Evolutionary conservation across 2,888 invertebrate genomes (phyloP).

Genomic region (Macaria notata): DNA sequence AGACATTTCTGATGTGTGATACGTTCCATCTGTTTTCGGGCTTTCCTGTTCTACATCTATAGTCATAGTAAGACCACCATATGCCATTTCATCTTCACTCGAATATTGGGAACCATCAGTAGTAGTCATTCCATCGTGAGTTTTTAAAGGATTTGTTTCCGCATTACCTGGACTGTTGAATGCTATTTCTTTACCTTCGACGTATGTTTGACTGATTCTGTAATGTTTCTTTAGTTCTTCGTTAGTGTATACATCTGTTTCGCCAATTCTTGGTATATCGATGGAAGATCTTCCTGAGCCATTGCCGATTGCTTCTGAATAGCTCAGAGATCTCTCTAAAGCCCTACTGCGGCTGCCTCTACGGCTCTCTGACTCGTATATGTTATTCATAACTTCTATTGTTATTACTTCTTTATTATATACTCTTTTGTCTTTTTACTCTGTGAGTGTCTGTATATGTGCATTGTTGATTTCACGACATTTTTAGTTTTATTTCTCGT

Average conservation of each 20-base stretch:
- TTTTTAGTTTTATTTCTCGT: background rate
- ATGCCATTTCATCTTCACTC: slow-evolving; percentile 63
- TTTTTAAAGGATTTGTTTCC: slow-evolving; percentile 40
- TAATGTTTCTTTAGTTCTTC: slow-evolving; percentile 72
- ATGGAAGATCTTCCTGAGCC: slow-evolving; percentile 63
- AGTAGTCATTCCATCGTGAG: slow-evolving; percentile 37
- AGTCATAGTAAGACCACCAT: slow-evolving; percentile 64
- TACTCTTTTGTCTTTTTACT: background rate
- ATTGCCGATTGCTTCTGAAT: slow-evolving; percentile 72
- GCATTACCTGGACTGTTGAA: slow-evolving; percentile 53
- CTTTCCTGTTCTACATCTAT: slow-evolving; percentile 67
- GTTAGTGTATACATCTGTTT: slow-evolving; percentile 70
- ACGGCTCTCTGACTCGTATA: slow-evolving; percentile 47
- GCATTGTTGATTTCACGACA: background rate
- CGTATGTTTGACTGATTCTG: slow-evolving; percentile 71
- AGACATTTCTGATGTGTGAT: slow-evolving; percentile 55
- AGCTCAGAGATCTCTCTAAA: slow-evolving; percentile 70
- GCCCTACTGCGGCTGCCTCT: slow-evolving; percentile 58
- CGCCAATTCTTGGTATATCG: slow-evolving; percentile 64
- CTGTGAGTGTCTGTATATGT: background rate
- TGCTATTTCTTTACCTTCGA: slow-evolving; percentile 70
- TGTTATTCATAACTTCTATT: slow-evolving; percentile 35
- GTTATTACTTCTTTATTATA: background rate
- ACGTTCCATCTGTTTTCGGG: slow-evolving; percentile 47
- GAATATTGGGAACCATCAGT: slow-evolving; percentile 58